Evolutionary conservation across 2,797 vertebrate species (phyloP).

Genomic region (Phoxinus dragarum): DNA sequence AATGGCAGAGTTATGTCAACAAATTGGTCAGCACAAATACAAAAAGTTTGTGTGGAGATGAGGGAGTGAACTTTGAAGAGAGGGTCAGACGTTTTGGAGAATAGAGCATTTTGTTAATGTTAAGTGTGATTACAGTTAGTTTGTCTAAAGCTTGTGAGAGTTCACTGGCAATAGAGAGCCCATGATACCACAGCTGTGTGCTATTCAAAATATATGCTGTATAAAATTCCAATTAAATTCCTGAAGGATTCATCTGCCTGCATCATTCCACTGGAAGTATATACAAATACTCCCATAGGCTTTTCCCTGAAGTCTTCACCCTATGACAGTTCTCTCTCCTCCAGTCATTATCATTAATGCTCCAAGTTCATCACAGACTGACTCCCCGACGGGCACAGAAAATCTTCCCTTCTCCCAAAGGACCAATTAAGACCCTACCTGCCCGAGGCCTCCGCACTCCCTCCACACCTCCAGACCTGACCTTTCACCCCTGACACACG

Average conservation of each 20-base stretch:
- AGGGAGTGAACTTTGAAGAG: constrained; percentile 47
- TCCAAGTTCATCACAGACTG: constrained; percentile 56
- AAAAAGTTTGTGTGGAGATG: constrained; percentile 38
- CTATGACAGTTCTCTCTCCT: constrained; percentile 31
- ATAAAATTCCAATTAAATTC: not conserved
- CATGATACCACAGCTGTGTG: not conserved
- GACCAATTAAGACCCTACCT: constrained; percentile 80
- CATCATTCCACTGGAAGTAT: not conserved
- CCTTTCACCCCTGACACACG: constrained; percentile 84
- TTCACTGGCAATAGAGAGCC: not conserved
- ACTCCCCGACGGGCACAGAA: constrained; percentile 42
- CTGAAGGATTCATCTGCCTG: not conserved
- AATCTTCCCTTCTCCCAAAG: constrained; percentile 66
- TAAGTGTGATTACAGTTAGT: constrained; percentile 8
- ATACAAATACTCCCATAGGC: not conserved
- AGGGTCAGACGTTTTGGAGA: constrained; percentile 24
- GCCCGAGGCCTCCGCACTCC: constrained; percentile 66
- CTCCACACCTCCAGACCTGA: constrained; percentile 62
- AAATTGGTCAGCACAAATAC: constrained; percentile 61
- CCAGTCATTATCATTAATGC: constrained; percentile 47
- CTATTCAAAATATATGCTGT: not conserved
- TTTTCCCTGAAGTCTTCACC: constrained; percentile 36
- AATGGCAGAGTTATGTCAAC: constrained; percentile 62
- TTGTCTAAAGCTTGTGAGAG: not conserved
- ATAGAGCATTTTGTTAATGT: constrained; percentile 19